Conservation (phyloP, 64 coral and sea anemone genomes). For the Dendronephthya gigantea region DNA sequence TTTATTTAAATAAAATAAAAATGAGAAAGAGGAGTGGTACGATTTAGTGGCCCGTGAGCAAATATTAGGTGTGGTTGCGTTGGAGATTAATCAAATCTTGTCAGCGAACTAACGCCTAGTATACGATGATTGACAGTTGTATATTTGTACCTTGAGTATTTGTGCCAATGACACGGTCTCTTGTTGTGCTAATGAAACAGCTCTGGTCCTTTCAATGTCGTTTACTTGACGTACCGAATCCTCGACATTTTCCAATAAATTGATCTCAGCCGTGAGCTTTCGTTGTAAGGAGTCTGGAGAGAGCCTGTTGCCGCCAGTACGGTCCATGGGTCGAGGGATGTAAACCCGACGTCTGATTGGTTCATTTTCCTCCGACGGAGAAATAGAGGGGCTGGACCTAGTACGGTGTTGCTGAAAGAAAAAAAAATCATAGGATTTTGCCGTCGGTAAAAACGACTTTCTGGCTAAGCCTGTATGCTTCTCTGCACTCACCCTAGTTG, state of each 20-base stretch:
- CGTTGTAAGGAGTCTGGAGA: constrained; percentile 79
- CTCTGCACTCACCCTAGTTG: constrained; percentile 28
- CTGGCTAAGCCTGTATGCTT: no score
- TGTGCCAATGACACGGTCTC: constrained; percentile 88
- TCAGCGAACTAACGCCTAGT: no score
- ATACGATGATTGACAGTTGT: no score
- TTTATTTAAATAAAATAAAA: no score
- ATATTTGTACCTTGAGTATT: constrained; percentile 63
- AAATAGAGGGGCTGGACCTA: not conserved
- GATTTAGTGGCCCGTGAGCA: no score
- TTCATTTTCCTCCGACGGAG: not conserved
- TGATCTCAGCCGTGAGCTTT: constrained; percentile 77
- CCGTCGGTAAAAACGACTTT: no score
- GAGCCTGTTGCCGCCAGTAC: constrained; percentile 50
- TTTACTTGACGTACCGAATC: constrained; percentile 83
- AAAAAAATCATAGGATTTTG: not conserved
- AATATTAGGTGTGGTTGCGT: no score
- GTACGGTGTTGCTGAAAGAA: constrained; percentile 31
- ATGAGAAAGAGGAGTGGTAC: no score
- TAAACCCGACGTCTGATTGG: not conserved
- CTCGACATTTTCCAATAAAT: constrained; percentile 81
- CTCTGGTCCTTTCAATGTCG: constrained; percentile 68
- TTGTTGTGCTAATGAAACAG: constrained; percentile 73
- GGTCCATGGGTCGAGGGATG: not conserved
- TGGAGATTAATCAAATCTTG: no score